Conservation (phyloP, 2,888 invertebrate species). For the Abscondita cerata region DNA sequence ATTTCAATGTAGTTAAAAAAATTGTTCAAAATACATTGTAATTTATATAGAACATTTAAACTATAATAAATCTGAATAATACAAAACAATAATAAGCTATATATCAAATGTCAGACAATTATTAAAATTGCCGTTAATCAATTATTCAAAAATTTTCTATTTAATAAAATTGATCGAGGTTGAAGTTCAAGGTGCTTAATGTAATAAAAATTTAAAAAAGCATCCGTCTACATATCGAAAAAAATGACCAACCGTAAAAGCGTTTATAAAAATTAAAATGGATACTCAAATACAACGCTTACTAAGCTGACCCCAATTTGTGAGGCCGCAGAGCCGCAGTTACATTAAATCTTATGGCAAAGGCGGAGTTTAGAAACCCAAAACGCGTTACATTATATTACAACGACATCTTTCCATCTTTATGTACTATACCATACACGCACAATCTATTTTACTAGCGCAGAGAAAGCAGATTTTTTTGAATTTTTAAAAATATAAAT, state of each 20-base stretch:
- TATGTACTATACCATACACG: constrained; percentile 35
- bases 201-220: constrained; percentile 17
- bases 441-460: constrained; percentile 36
- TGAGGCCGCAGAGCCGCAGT: constrained; percentile 40
- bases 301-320: constrained; percentile 42
- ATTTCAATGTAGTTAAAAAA: too few species aligned
- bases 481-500: constrained; percentile 14
- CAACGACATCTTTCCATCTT: constrained; percentile 30
- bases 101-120: too few species aligned
- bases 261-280: constrained; percentile 41
- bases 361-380: constrained; percentile 38
- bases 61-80: too few species aligned
- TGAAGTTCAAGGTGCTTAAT: too few species aligned
- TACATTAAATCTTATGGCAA: constrained; percentile 44
- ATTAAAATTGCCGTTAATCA: not conserved
- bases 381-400: constrained; percentile 39
- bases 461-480: constrained; percentile 13
- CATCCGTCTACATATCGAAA: constrained; percentile 20
- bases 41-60: too few species aligned
- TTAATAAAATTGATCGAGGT: too few species aligned
- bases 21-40: too few species aligned
- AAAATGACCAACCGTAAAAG: constrained; percentile 26
- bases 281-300: constrained; percentile 35
- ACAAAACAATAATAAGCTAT: too few species aligned
- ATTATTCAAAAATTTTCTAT: not conserved